Base-by-base conservation (phyloP, 2,888 invertebrate species). In the Platerodrilus igneus region DNA sequence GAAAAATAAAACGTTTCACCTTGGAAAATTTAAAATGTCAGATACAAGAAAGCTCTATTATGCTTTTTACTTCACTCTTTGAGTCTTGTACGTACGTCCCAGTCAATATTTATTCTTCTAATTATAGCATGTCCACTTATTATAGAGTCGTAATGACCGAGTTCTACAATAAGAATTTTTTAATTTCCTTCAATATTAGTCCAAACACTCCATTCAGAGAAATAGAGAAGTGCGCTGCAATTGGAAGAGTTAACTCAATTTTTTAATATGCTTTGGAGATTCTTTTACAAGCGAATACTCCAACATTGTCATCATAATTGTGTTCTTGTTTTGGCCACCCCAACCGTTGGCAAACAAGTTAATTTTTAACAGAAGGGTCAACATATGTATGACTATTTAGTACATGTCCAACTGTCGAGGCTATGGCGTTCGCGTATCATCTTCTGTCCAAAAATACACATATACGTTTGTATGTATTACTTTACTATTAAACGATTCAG, bases 391-490 rank as follows among this genome's bases (percentile, higher is more conserved):
- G 19, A 1, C 18, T 25, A 20, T 34, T 3, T 11, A 29, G 9
- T 34, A 16, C 5, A 20, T 6, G 31, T 36, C n/a, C 19, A 13
- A 41, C 23, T 18, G 36, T 27, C 8, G 37, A 37, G 3, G 37
- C 31, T 36, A 41, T 41, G 4, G 28, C 14, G 23, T 42, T 37
- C 37, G 11, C 16, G 28, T 6, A n/a, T 38, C 21, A 4, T 7
- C 14, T 27, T 38, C 38, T 9, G 21, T 25, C 38, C 32, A 38
- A 5, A 25, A 2, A 17, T 32, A 37, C 13, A 22, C 26, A 32
- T 21, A 37, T 13, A 37, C 36, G 28, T 31, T 31, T 10, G 13
- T 14, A 3, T 29, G 31, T 4, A 11, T 35, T 30, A 28, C 18
- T 31, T 30, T 25, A 21, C 11, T 18, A 3, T 32, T 26, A 4